A percentile compares a stretch with the other conserved stretches of the same genome.
phyloP scores from a whole-genome alignment of 2,888 invertebrate species.

The Ophion ellenae region DNA sequence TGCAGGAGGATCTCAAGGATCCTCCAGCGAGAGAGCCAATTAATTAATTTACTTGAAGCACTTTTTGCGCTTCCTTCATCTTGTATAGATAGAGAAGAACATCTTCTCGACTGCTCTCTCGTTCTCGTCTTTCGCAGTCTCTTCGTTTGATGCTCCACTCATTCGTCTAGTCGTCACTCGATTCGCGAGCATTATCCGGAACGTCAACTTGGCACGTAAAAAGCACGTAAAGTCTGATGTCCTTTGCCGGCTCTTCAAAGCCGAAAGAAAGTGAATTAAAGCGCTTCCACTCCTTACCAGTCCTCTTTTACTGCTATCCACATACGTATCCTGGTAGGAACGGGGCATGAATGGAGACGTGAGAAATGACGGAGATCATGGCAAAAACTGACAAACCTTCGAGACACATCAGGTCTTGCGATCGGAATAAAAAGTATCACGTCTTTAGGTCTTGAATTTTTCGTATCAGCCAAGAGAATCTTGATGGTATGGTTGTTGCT shows the following conservation, averaged over 20 bases:
- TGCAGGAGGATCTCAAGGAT: conserved; percentile 1
- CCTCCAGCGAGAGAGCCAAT: conserved; percentile 55
- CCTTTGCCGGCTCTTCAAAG: conserved; percentile 30
- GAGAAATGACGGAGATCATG: background rate
- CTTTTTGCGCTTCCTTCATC: conserved; percentile 28
- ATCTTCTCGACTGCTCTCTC: conserved; percentile 24
- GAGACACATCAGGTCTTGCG: background rate
- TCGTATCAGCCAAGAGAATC: no score
- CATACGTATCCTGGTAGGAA: conserved; percentile 9
- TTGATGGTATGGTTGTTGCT: no score
- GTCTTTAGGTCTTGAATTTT: no score
- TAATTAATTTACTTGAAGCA: conserved; percentile 63
- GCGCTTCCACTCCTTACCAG: conserved; percentile 36
- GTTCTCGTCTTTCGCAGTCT: background rate
- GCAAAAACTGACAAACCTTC: background rate
- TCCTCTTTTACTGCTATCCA: conserved; percentile 21
- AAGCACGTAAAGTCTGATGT: conserved; percentile 70
- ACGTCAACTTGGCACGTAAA: conserved; percentile 71
- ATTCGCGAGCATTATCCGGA: conserved; percentile 65
- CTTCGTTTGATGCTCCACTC: background rate
- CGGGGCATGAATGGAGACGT: background rate
- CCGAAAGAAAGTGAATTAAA: conserved; percentile 72
- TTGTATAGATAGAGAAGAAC: conserved; percentile 38
- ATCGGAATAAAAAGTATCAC: no score
- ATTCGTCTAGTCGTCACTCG: conserved; percentile 3